Conservation (phyloP, 1,140 invertebrate genomes). For the Melanaphis sacchari region DNA sequence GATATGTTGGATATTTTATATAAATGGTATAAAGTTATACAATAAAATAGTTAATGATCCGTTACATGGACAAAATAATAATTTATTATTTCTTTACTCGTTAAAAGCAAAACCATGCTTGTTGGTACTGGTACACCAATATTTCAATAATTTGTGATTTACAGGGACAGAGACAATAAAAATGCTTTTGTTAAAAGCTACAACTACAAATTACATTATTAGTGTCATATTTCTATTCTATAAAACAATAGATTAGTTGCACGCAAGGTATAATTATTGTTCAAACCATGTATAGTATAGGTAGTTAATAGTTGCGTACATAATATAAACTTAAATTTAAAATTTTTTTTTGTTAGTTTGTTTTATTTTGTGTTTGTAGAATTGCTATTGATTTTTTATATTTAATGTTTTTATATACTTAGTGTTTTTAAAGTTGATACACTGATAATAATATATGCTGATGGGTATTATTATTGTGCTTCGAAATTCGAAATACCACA, state of each 20-base stretch:
- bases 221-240: background rate
- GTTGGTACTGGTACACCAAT: background rate
- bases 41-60: background rate
- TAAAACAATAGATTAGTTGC: background rate
- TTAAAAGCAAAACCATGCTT: background rate
- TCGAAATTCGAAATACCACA: background rate
- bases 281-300: background rate
- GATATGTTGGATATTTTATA: background rate
- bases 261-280: background rate
- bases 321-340: too few relatives aligned
- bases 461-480: background rate
- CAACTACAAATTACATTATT: background rate
- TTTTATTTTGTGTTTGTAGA: background rate
- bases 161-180: background rate
- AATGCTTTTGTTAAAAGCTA: background rate
- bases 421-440: background rate
- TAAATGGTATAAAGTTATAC: background rate
- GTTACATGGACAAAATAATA: background rate
- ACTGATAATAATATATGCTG: background rate
- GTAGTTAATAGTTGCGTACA: background rate
- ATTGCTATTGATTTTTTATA: background rate
- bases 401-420: background rate
- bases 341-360: background rate
- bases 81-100: background rate
- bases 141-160: constrained; percentile 25